Evolutionary conservation across 2,888 invertebrate species (phyloP), one percentile per base, ranked within the genome.

Genomic region (Lasioglossum malachurum): DNA sequence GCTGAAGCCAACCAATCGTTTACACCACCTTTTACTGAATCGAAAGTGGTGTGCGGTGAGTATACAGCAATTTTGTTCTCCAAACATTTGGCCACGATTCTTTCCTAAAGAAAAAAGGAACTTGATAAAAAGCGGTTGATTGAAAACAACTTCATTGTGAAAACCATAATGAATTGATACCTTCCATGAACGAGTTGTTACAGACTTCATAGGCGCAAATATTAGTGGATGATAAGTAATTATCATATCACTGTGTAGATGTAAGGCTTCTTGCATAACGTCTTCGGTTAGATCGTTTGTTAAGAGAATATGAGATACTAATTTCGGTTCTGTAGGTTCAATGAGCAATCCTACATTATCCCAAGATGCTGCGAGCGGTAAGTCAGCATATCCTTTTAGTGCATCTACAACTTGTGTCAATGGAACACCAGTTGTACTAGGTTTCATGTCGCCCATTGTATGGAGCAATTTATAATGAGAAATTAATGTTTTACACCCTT

Each of bases 201-300:
- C 96, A 60, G 97, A 96, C 94, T 98, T 99, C 79, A 99, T 92
- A 10, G 98, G 97, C 23, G 96, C 96, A 95, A 99, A 99, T 94
- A 99, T 98, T 31, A 98, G 98, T n/a, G 99, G 99, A 96, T 99
- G 99, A 95, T 99, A 99, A 0, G 98, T 97, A 82, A 99, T 96
- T 82, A 99, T 98, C 95, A 99, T 95, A 94, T 98, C 97, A 78
- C 96, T 96, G 27, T 97, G 96, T 78, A 96, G 94, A 2, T 96
- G 95, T 5, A 98, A 94, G 0, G 99, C 98, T 96, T 99, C 99
- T 38, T 97, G 95, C 93, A 98, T 96, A 0, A 99, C 99, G 87
- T 97, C 97, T 95, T 98, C 98, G 0, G 99, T 99, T 60, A 99
- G 96, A 95, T 99, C 99, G 95, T 99, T 99, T 3, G 99, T 99